A percentile compares a stretch with the other conserved stretches of the same genome.
These are phyloP conservation scores for Alcis repandata DNA, from an alignment of 2,888 invertebrate species.

Conservation along the genomic window DNA sequence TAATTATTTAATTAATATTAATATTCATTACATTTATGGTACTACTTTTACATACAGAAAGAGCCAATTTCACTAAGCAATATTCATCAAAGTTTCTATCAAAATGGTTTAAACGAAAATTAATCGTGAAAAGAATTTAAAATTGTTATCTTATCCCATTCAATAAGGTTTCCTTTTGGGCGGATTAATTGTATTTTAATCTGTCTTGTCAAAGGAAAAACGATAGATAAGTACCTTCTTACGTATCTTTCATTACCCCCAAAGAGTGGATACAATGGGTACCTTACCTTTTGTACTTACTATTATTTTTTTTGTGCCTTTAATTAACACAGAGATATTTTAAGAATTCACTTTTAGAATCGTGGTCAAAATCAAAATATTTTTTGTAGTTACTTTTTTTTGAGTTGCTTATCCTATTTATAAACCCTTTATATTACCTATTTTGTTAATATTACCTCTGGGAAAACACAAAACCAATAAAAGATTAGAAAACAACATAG, in stretches of 20 bases:
- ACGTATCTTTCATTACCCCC: slow-evolving; percentile 24
- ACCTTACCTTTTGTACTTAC: too few species aligned
- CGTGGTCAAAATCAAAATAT: not conserved
- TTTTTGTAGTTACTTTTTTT: not conserved
- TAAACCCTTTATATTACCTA: not conserved
- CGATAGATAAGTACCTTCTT: slow-evolving; percentile 13
- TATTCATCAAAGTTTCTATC: not conserved
- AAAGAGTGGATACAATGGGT: not conserved
- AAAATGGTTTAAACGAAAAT: slow-evolving; percentile 16
- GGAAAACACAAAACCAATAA: not conserved
- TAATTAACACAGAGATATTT: too few species aligned
- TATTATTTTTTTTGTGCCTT: too few species aligned
- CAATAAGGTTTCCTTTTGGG: slow-evolving; percentile 23
- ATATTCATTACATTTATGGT: too few species aligned
- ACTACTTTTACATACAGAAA: not conserved
- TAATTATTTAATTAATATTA: too few species aligned
- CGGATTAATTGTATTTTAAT: slow-evolving; percentile 33
- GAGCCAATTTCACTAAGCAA: not conserved
- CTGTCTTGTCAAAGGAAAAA: slow-evolving; percentile 35
- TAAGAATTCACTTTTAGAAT: not conserved
- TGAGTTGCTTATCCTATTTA: not conserved
- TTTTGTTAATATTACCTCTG: not conserved
- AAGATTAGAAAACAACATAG: not conserved
- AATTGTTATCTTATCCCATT: slow-evolving; percentile 19
- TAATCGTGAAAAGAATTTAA: slow-evolving; percentile 14